A percentile compares a stretch with the other conserved stretches of the same genome.
Conservation (phyloP, 1,140 invertebrate genomes). For the Drosophila mojavensis region DNA sequence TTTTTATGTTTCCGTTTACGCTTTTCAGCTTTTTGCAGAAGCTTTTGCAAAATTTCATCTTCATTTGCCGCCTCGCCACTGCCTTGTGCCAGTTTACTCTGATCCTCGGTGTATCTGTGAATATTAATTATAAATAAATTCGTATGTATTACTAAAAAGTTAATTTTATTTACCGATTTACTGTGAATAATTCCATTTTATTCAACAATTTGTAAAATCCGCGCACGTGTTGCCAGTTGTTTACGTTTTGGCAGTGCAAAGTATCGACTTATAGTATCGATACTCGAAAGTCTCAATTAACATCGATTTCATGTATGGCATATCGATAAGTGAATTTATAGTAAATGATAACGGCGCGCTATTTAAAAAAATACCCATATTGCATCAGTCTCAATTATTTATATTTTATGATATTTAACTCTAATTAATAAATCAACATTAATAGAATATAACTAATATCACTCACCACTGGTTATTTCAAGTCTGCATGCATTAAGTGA, state of each 20-base stretch:
- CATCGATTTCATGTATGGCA: neutral
- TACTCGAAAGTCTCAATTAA: neutral
- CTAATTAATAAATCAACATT: no score
- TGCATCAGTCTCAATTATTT: no score
- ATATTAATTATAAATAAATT: no score
- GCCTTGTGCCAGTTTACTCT: slow-evolving; percentile 18
- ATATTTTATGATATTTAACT: no score
- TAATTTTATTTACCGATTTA: slow-evolving; percentile 65
- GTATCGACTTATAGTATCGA: slow-evolving; percentile 31
- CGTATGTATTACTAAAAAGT: no score
- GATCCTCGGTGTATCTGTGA: slow-evolving; percentile 55
- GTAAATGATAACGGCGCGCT: neutral
- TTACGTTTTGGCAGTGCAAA: slow-evolving; percentile 52
- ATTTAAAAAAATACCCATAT: neutral
- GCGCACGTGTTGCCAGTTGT: slow-evolving; percentile 68
- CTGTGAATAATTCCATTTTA: slow-evolving; percentile 80
- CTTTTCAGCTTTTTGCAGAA: slow-evolving; percentile 85
- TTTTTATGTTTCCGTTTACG: slow-evolving; percentile 70
- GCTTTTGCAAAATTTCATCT: slow-evolving; percentile 85
- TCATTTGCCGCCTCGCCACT: slow-evolving; percentile 70
- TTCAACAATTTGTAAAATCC: slow-evolving; percentile 5
- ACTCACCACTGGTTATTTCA: no score
- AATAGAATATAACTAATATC: no score
- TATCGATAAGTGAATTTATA: slow-evolving; percentile 11
- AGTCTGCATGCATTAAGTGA: no score